These are phyloP conservation scores for Melanaphis sacchari DNA, from an alignment of 1,140 invertebrate genomes.

Conservation along the genomic window DNA sequence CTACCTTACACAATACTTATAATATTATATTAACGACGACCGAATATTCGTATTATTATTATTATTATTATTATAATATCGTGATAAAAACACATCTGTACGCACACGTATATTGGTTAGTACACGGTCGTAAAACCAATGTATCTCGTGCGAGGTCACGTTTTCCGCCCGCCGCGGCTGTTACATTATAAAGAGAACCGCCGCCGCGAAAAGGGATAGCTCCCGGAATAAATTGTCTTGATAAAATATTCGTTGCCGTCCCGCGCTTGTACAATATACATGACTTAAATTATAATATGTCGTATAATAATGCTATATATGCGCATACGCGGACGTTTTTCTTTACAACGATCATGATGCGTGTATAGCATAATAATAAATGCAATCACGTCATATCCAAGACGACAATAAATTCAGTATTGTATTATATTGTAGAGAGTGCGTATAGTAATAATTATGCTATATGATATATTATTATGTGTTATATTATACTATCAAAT, in stretches of 20 bases:
- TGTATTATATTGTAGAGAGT: background rate
- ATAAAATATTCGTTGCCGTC: background rate
- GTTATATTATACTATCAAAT: background rate
- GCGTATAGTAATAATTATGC: background rate
- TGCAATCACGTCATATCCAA: background rate
- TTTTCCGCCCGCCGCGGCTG: conserved; percentile 33
- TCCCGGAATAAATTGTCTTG: conserved; percentile 40
- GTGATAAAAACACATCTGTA: conserved; percentile 21
- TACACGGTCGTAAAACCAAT: background rate
- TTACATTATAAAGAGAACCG: background rate
- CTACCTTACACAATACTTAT: background rate
- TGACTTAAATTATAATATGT: background rate
- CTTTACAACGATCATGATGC: background rate
- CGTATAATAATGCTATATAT: background rate
- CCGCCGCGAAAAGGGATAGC: conserved; percentile 40
- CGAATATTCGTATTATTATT: background rate
- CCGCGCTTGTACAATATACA: background rate
- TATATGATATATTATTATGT: too few species aligned
- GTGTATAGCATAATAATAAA: background rate
- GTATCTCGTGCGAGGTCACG: conserved; percentile 35
- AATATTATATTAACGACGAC: conserved; percentile 18
- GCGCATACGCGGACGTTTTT: conserved; percentile 3
- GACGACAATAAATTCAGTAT: conserved; percentile 7
- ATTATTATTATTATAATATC: background rate
- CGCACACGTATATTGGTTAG: background rate